Percentiles rank a stretch among this genome's conserved stretches.
Conservation (phyloP, 2,888 invertebrate species). For the Lordiphosa andalusiaca region DNA sequence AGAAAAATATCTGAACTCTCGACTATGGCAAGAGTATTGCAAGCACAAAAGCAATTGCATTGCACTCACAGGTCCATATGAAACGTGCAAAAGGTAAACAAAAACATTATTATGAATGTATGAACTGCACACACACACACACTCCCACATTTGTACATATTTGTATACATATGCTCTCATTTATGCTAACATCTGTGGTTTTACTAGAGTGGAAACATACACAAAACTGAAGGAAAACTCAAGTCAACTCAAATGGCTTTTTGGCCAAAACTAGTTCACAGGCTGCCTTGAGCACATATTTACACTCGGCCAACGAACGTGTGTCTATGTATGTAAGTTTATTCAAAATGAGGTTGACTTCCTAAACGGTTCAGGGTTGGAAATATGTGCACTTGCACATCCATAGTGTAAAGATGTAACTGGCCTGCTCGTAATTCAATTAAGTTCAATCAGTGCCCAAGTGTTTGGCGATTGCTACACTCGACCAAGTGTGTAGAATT, state of each 20-base stretch:
- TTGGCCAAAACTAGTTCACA: conserved; percentile 54
- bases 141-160: conserved; percentile 1
- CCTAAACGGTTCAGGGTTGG: conserved; percentile 31
- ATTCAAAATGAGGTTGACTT: conserved; percentile 38
- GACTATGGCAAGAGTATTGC: too few relatives aligned
- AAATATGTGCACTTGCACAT: conserved; percentile 8
- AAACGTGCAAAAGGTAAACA: conserved; percentile 57
- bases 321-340: background rate
- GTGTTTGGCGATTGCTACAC: conserved; percentile 44
- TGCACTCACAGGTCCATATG: background rate
- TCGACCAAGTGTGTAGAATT: conserved; percentile 43
- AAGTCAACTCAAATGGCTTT: conserved; percentile 41
- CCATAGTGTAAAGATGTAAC: conserved; percentile 43
- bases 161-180: conserved; percentile 31
- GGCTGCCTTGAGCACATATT: conserved; percentile 27
- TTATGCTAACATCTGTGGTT: conserved; percentile 40
- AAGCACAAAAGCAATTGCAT: too few relatives aligned
- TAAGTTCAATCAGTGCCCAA: conserved; percentile 65
- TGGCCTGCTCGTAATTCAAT: conserved; percentile 56
- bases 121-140: conserved; percentile 24
- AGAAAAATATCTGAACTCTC: too few relatives aligned
- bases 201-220: conserved; percentile 13
- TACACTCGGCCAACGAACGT: too few relatives aligned
- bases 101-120: conserved; percentile 48
- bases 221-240: conserved; percentile 33